A percentile compares a stretch with the other conserved stretches of the same genome.
Conservation (phyloP, 2,797 vertebrate genomes). For the Psittacula echo region DNA sequence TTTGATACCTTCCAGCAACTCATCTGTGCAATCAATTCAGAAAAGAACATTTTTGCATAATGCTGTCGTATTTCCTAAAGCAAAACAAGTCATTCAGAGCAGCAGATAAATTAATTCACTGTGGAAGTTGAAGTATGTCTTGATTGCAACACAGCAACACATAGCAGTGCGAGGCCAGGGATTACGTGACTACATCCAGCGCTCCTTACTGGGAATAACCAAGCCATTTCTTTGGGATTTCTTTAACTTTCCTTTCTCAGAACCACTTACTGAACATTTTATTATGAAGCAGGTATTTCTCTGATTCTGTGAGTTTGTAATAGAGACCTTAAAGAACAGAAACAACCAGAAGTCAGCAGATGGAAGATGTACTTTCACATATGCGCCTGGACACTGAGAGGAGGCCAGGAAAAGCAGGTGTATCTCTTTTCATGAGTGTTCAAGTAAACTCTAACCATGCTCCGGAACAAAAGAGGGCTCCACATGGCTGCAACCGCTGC, state of each 20-base stretch:
- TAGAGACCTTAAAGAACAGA: not conserved
- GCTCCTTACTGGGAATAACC: not conserved
- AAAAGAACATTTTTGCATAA: constrained; percentile 26
- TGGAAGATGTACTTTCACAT: not conserved
- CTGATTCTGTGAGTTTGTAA: not conserved
- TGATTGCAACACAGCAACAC: not conserved
- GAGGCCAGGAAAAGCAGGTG: constrained; percentile 50
- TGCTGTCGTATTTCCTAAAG: constrained; percentile 53
- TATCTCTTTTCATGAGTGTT: not conserved
- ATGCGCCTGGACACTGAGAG: not conserved
- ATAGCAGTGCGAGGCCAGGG: not conserved
- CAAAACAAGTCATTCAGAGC: constrained; percentile 49
- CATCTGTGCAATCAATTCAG: not conserved
- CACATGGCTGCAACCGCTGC: not conserved
- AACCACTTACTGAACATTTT: not conserved
- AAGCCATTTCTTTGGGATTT: not conserved
- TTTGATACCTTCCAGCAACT: constrained; percentile 27
- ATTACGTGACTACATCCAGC: not conserved
- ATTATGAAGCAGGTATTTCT: not conserved
- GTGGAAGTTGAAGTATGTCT: constrained; percentile 27
- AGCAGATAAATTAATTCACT: constrained; percentile 23
- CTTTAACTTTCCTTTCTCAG: not conserved
- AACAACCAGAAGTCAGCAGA: not conserved
- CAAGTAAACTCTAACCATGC: not conserved
- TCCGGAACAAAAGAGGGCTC: not conserved